Base-by-base conservation (phyloP, 2,797 vertebrate species). In the Cynodonichthys magdalenae region DNA sequence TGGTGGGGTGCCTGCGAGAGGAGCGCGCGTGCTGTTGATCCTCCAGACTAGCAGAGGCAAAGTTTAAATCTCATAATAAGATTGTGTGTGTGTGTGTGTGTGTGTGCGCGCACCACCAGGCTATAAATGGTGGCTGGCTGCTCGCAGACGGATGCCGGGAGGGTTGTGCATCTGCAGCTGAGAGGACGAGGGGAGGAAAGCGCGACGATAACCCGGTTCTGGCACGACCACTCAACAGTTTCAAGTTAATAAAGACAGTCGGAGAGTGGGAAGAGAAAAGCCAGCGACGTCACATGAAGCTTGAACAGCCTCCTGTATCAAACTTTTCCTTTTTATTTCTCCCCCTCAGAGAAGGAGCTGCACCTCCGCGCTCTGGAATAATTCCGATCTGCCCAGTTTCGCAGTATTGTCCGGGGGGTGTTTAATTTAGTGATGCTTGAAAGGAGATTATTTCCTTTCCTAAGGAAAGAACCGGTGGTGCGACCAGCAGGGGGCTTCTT, bases 31-130 rank as follows among this genome's bases (percentile, higher is more conserved):
- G 59, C 10, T 84, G 86, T 79, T 87, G 89, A 92, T 92, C 89
- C 87, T 82, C 82, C 83, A 59, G 87, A 90, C 89, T 87, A 79
- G 78, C 68, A 79, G 81, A 86, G 87, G 86, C 81, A 87, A 90
- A 90, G 87, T 91, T 93, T 90, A 90, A 90, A 91, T 90, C 91
- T 93, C 90, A 87, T 93, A 91, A 93, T 88, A 92, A 91, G 92
- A 94, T 94, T 93, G 92, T 84, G 89, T 80, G 84, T 91, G n/a
- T n/a, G n/a, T n/a, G n/a, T n/a, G n/a, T n/a, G n/a, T n/a, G n/a
- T n/a, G n/a, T n/a, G n/a, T n/a, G n/a, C n/a, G n/a, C n/a, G n/a
- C 89, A 89, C 77, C 83, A 83, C 80, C 53, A 82, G 90, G 87
- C 91, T 94, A 93, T 93, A 91, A 92, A 93, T 90, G 92, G 91